These are phyloP conservation scores for Pangasianodon gigas DNA, from an alignment of 2,113 vertebrate species.

Conservation along the genomic window DNA sequence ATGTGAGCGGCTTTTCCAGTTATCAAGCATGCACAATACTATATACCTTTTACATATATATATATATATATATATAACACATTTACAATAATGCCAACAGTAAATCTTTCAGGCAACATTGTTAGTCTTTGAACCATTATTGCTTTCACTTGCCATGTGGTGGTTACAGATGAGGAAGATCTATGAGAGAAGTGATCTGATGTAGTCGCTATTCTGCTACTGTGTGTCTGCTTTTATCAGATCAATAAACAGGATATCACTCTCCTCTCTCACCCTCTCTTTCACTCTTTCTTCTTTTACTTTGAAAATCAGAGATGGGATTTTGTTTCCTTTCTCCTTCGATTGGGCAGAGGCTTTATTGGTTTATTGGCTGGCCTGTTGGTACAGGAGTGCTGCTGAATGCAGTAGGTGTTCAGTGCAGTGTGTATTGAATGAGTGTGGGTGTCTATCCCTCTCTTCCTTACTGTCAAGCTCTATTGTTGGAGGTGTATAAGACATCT, in stretches of 20 bases:
- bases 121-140: background rate
- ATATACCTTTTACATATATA: background rate
- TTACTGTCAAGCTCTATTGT: conserved; percentile 12
- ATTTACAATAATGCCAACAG: background rate
- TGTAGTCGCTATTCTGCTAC: conserved; percentile 55
- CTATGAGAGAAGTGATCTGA: conserved; percentile 46
- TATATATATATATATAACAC: background rate
- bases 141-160: background rate
- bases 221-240: conserved; percentile 60
- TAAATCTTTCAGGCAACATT: background rate
- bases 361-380: conserved; percentile 37
- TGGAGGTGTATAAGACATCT: conserved; percentile 15
- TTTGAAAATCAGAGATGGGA: background rate
- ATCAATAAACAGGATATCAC: conserved; percentile 62
- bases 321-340: conserved; percentile 20
- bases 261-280: conserved; percentile 16
- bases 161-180: conserved; percentile 49
- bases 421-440: conserved; percentile 10
- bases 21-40: background rate
- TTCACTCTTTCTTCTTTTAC: conserved; percentile 15
- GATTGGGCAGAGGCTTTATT: conserved; percentile 13
- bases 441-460: background rate
- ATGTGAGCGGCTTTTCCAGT: background rate
- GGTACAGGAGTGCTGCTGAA: conserved; percentile 24
- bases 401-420: conserved; percentile 21